Evolutionary conservation across 53 echinoderm and acorn worm species (phyloP).

Genomic region (Actinopyga echinites): DNA sequence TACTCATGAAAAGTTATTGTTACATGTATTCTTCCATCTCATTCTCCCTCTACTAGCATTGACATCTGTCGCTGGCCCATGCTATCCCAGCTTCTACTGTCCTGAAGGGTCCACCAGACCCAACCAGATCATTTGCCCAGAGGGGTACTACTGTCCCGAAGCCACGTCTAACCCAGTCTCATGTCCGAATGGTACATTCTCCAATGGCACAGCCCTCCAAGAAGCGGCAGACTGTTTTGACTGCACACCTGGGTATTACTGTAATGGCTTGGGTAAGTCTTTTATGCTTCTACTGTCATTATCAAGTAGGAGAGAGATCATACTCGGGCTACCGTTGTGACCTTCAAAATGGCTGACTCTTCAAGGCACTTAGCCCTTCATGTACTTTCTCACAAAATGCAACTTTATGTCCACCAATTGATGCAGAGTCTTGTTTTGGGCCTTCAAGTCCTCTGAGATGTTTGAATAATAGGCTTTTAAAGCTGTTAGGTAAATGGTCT

Average conservation of each 20-base stretch:
- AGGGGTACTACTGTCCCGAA: constrained; percentile 83
- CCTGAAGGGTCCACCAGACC: constrained; percentile 89
- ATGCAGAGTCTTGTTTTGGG: no score
- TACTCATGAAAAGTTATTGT: no score
- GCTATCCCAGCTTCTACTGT: constrained; percentile 83
- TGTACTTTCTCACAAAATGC: no score
- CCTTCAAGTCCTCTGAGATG: no score
- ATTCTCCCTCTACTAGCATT: constrained; percentile 41
- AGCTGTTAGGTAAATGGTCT: no score
- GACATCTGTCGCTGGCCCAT: constrained; percentile 81
- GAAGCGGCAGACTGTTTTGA: constrained; percentile 64
- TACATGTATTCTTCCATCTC: background rate
- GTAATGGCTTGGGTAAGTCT: constrained; percentile 78
- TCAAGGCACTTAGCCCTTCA: no score
- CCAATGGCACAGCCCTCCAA: constrained; percentile 76
- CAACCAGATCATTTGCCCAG: constrained; percentile 76
- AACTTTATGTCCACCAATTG: no score
- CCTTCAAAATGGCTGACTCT: no score
- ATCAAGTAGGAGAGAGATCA: no score
- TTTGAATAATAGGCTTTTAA: no score
- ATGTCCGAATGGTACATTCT: constrained; percentile 97
- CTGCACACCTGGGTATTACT: constrained; percentile 92
- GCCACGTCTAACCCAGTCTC: constrained; percentile 81
- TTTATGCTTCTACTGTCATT: no score
- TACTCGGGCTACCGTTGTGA: no score